Conservation (phyloP, 1,140 invertebrate genomes). For the Ditylenchus dipsaci region DNA sequence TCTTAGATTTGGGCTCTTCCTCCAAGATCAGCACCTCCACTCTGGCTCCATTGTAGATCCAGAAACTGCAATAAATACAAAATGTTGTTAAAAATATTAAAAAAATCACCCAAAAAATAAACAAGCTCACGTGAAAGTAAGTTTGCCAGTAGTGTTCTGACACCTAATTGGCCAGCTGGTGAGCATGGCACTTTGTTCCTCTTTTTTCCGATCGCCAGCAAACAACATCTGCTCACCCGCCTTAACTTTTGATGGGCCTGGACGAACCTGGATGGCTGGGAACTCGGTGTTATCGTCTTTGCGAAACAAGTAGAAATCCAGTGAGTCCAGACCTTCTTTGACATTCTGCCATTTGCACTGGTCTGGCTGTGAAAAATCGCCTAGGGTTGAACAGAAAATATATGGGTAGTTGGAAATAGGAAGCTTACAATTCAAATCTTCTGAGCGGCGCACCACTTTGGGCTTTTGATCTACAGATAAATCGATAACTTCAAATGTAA, state of each 20-base stretch:
- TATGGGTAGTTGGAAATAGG: too few relatives aligned
- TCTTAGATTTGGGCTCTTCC: constrained; percentile 19
- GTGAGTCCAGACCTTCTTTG: constrained; percentile 39
- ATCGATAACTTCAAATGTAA: too few relatives aligned
- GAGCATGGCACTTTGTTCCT: constrained; percentile 49
- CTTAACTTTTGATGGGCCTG: constrained; percentile 51
- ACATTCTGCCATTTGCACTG: constrained; percentile 50
- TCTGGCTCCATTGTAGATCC: constrained; percentile 54
- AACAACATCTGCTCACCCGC: constrained; percentile 50
- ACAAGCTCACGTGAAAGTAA: constrained; percentile 48
- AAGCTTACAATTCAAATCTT: constrained; percentile 48
- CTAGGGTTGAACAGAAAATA: too few relatives aligned
- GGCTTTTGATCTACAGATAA: constrained; percentile 23
- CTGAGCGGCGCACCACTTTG: constrained; percentile 42
- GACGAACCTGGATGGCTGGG: constrained; percentile 47
- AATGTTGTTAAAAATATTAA: constrained; percentile 1
- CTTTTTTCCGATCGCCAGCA: constrained; percentile 42
- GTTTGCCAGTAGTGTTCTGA: constrained; percentile 46
- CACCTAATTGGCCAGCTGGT: constrained; percentile 19
- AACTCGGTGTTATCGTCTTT: constrained; percentile 53
- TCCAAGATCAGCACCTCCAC: constrained; percentile 54
- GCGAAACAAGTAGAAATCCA: constrained; percentile 52
- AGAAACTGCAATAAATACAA: constrained; percentile 44
- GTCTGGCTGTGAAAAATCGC: constrained; percentile 43
- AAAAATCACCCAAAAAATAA: constrained; percentile 14